Percentiles rank a stretch among this genome's conserved stretches.
These are phyloP conservation scores for Harpagifer antarcticus DNA, from an alignment of 2,797 vertebrate genomes.

Conservation along the genomic window DNA sequence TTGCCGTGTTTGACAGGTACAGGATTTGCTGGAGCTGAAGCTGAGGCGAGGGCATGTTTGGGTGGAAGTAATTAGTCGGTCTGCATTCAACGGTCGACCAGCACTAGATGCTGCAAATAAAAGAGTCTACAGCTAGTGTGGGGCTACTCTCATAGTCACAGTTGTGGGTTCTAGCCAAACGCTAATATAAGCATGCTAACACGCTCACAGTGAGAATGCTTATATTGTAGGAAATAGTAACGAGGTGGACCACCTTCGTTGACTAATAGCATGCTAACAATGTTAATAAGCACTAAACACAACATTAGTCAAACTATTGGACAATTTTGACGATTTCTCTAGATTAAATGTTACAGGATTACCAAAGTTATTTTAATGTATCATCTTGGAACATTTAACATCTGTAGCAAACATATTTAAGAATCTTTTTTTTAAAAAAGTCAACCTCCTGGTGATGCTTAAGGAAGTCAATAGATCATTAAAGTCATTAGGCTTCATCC, in stretches of 20 bases:
- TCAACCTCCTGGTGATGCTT: no score
- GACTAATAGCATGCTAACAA: neutral
- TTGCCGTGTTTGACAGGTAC: conserved; percentile 55
- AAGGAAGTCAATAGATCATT: no score
- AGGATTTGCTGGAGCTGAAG: conserved; percentile 42
- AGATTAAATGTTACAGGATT: neutral
- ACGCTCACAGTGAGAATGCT: neutral
- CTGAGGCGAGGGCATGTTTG: conserved; percentile 33
- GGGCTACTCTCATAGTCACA: no score
- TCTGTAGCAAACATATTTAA: neutral
- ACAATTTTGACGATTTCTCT: no score
- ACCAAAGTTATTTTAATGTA: neutral
- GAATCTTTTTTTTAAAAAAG: neutral
- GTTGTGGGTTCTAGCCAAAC: neutral
- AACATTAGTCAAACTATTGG: no score
- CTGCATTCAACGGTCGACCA: conserved; percentile 42
- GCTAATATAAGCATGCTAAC: neutral
- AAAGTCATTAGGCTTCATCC: neutral
- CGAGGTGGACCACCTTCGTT: neutral
- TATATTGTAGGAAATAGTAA: neutral
- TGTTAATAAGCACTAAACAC: neutral
- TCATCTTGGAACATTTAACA: neutral
- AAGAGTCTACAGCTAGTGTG: neutral
- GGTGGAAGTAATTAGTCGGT: conserved; percentile 64
- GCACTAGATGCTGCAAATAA: conserved; percentile 11